Evolutionary conservation across 2,888 invertebrate genomes (phyloP).

Genomic region (Trimorus sp.): DNA sequence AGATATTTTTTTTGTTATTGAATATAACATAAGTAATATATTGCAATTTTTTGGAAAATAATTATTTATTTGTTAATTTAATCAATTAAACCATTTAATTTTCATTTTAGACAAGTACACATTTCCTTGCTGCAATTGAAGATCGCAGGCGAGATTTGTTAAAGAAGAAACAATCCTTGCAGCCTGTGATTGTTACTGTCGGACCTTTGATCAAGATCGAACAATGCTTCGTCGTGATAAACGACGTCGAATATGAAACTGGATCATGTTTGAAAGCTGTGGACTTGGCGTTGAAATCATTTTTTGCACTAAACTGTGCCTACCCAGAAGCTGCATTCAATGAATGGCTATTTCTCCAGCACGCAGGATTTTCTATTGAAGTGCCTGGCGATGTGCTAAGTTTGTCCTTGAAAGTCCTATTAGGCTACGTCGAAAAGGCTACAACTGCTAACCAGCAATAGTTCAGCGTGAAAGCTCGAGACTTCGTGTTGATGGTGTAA

Average conservation of each 20-base stretch:
- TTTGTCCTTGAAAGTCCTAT: slow-evolving; percentile 15
- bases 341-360: slow-evolving; percentile 29
- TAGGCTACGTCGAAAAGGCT: slow-evolving; percentile 4
- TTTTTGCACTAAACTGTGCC: slow-evolving; percentile 37
- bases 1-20: background rate
- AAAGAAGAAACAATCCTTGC: slow-evolving; percentile 17
- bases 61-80: background rate
- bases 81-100: background rate
- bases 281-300: slow-evolving; percentile 29
- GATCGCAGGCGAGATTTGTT: slow-evolving; percentile 22
- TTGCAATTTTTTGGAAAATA: too few species aligned
- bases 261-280: slow-evolving; percentile 30
- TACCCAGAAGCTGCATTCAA: slow-evolving; percentile 24
- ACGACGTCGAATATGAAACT: slow-evolving; percentile 26
- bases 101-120: slow-evolving; percentile 12
- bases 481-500: slow-evolving; percentile 28
- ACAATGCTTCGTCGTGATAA: slow-evolving; percentile 23
- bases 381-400: slow-evolving; percentile 16
- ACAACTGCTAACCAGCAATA: background rate
- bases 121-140: slow-evolving; percentile 22
- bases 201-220: slow-evolving; percentile 22
- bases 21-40: background rate
- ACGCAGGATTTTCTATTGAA: slow-evolving; percentile 24
- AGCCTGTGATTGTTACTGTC: slow-evolving; percentile 26
- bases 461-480: slow-evolving; percentile 16